Conservation (phyloP, 2,888 invertebrate species). For the Himalopsyche anomala region DNA sequence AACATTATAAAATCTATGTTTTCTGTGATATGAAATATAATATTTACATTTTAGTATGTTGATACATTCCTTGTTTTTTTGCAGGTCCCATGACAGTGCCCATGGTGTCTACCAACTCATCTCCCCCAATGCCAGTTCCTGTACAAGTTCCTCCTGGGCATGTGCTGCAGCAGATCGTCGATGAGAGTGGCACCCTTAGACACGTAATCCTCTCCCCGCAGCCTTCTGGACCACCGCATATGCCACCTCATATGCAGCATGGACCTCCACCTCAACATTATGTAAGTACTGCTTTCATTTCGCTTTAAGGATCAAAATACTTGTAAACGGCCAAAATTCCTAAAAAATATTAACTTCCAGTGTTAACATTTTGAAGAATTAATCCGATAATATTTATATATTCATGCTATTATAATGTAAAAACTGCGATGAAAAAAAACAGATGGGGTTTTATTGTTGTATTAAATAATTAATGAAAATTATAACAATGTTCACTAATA, state of each 20-base stretch:
- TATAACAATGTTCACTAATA: too few relatives aligned
- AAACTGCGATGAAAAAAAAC: too few relatives aligned
- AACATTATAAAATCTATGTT: too few relatives aligned
- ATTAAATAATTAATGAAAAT: too few relatives aligned
- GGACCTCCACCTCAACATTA: slow-evolving; percentile 89
- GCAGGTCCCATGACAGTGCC: slow-evolving; percentile 90
- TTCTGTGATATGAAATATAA: too few relatives aligned
- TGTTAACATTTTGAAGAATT: too few relatives aligned
- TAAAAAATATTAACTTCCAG: too few relatives aligned
- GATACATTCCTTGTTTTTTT: slow-evolving; percentile 67
- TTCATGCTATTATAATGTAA: too few relatives aligned
- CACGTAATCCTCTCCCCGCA: slow-evolving; percentile 91
- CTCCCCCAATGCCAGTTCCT: slow-evolving; percentile 89
- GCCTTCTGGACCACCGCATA: slow-evolving; percentile 74
- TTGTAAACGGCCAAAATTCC: too few relatives aligned
- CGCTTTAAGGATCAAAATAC: background rate
- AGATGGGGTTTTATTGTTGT: too few relatives aligned
- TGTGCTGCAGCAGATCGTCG: slow-evolving; percentile 93
- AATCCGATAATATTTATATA: too few relatives aligned
- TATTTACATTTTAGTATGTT: background rate
- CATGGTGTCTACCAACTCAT: slow-evolving; percentile 88
- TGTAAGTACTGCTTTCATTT: slow-evolving; percentile 75
- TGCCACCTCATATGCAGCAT: slow-evolving; percentile 77
- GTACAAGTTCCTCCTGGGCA: slow-evolving; percentile 95
- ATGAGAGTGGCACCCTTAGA: slow-evolving; percentile 91